Conservation (phyloP, 2,113 vertebrate genomes). For the Nibea coibor region DNA sequence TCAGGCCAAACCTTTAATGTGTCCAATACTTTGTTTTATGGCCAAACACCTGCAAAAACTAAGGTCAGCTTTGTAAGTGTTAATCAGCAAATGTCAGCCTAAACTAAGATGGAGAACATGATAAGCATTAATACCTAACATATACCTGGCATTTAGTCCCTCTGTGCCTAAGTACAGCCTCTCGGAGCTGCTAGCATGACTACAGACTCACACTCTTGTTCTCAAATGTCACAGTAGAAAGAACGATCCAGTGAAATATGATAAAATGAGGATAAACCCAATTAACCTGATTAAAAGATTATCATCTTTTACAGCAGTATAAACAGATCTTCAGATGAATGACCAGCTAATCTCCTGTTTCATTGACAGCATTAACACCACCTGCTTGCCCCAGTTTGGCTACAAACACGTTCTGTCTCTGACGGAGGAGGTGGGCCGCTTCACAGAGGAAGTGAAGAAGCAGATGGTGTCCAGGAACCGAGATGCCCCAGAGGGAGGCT, state of each 20-base stretch:
- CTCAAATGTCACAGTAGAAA: background rate
- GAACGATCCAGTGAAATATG: no score
- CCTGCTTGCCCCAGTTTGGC: conserved; percentile 95
- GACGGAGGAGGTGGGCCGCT: conserved; percentile 92
- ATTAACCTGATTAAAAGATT: background rate
- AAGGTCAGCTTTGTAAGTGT: background rate
- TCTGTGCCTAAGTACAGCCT: background rate
- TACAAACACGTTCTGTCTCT: conserved; percentile 94
- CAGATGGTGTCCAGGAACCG: conserved; percentile 95
- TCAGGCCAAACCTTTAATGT: background rate
- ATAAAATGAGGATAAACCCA: background rate
- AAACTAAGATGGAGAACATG: no score
- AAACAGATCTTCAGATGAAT: background rate
- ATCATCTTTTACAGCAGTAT: background rate
- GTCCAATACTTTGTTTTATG: background rate
- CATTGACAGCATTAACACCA: conserved; percentile 81
- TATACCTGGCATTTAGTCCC: background rate
- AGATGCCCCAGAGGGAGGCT: conserved; percentile 95
- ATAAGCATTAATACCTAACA: no score
- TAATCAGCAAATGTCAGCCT: no score
- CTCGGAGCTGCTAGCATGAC: background rate
- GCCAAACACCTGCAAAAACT: background rate
- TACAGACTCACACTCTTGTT: background rate
- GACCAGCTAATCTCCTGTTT: conserved; percentile 22
- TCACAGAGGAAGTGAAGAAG: conserved; percentile 95